Conservation (phyloP, 2,888 invertebrate species). For the Tetragonula carbonaria region DNA sequence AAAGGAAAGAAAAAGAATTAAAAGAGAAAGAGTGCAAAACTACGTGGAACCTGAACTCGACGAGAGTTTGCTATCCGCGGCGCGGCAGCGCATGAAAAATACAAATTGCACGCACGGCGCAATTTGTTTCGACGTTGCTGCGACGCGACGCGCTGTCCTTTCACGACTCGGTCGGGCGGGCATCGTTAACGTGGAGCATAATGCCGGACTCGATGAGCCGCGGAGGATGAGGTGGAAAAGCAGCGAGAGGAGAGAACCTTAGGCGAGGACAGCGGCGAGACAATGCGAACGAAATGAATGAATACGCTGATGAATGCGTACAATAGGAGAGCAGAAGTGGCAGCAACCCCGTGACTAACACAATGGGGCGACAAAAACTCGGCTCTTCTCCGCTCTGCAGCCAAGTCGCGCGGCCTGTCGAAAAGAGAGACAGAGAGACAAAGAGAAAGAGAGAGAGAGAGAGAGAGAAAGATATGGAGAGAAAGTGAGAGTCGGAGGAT, state of each 20-base stretch:
- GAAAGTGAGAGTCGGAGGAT: constrained; percentile 9
- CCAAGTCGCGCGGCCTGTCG: constrained; percentile 65
- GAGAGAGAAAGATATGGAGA: constrained; percentile 7
- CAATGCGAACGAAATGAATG: constrained; percentile 82
- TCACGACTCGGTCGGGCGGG: constrained; percentile 27
- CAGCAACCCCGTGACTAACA: constrained; percentile 71
- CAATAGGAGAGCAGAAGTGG: constrained; percentile 79
- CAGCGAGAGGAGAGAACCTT: constrained; percentile 71
- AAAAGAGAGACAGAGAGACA: constrained; percentile 35
- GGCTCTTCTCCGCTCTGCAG: constrained; percentile 66
- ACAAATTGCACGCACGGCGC: constrained; percentile 24
- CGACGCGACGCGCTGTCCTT: constrained; percentile 8
- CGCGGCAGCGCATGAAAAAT: not conserved
- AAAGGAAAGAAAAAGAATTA: no score
- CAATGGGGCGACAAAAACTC: constrained; percentile 80
- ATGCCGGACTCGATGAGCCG: constrained; percentile 68
- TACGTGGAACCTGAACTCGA: not conserved
- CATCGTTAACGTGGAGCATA: constrained; percentile 70
- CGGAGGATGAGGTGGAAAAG: constrained; percentile 56
- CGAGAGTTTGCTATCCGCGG: not conserved
- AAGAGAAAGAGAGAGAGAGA: constrained; percentile 6
- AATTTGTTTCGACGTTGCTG: constrained; percentile 42
- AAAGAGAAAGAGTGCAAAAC: no score
- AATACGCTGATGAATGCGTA: constrained; percentile 83
- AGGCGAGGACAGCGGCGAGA: constrained; percentile 79